phyloP scores from a whole-genome alignment of 1,140 invertebrate species.

The Cepaea nemoralis region DNA sequence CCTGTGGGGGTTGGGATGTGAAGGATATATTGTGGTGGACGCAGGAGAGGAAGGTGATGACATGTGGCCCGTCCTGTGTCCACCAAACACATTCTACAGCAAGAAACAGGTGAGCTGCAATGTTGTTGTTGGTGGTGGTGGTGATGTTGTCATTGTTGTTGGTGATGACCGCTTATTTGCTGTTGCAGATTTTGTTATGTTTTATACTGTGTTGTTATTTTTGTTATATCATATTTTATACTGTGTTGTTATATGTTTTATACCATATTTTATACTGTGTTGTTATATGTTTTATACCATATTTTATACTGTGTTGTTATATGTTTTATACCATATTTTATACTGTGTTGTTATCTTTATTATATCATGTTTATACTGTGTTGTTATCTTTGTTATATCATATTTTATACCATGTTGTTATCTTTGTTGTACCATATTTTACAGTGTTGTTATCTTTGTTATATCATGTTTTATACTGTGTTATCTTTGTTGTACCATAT shows the following conservation, averaged over 20 bases:
- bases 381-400: no score
- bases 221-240: no score
- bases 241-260: no score
- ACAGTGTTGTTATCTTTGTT: not conserved
- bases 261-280: no score
- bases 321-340: no score
- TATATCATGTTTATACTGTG: no score
- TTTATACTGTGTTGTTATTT: no score
- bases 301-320: no score
- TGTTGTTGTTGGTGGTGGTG: not conserved
- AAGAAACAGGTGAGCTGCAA: not conserved
- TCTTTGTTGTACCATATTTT: no score
- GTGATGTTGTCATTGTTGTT: not conserved
- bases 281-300: no score
- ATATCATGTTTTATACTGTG: not conserved
- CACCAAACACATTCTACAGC: constrained; percentile 12
- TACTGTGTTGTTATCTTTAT: no score
- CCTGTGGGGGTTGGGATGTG: not conserved
- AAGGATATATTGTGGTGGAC: not conserved
- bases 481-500: constrained; percentile 13
- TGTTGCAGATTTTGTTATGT: not conserved
- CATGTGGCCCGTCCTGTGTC: constrained; percentile 20
- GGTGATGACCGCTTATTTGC: not conserved
- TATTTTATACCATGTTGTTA: no score
- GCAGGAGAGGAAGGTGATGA: not conserved